Evolutionary conservation across 2,113 vertebrate genomes (phyloP).

Genomic region (Sphaerodactylus townsendi): DNA sequence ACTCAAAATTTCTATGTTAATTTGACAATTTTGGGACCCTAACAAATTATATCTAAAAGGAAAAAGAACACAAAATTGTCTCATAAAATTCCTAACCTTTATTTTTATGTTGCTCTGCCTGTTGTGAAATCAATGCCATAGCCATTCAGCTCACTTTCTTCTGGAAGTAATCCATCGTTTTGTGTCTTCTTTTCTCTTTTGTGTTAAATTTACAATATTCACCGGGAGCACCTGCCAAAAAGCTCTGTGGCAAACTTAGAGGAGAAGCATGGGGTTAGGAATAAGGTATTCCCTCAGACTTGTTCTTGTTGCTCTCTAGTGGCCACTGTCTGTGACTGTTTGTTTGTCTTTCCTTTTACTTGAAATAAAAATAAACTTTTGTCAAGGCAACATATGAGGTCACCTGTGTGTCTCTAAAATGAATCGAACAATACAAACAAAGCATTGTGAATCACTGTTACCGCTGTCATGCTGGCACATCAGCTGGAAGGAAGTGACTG

Average conservation of each 20-base stretch:
- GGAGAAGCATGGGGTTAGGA: conserved; percentile 37
- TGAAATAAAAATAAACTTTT: conserved; percentile 20
- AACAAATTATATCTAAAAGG: conserved; percentile 12
- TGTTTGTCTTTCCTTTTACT: conserved; percentile 14
- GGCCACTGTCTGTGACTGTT: background rate
- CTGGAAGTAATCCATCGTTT: conserved; percentile 15
- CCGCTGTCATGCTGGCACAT: conserved; percentile 29
- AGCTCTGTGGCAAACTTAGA: conserved; percentile 37
- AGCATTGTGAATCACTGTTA: conserved; percentile 28
- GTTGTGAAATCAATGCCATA: conserved; percentile 1
- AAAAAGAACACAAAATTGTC: conserved; percentile 10
- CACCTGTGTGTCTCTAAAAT: conserved; percentile 27
- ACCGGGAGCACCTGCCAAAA: background rate
- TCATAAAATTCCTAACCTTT: background rate
- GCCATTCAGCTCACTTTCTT: background rate
- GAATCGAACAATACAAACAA: conserved; percentile 28
- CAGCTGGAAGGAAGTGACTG: conserved; percentile 18
- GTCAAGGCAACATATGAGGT: conserved; percentile 1
- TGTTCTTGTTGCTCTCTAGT: conserved; percentile 28
- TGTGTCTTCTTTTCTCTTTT: conserved; percentile 25
- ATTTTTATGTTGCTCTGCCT: conserved; percentile 2
- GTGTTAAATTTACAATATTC: conserved; percentile 10
- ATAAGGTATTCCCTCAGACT: conserved; percentile 43
- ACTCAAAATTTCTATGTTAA: background rate
- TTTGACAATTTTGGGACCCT: background rate